Conservation (phyloP, 2,888 invertebrate genomes). For the Oegoconia quadripuncta region DNA sequence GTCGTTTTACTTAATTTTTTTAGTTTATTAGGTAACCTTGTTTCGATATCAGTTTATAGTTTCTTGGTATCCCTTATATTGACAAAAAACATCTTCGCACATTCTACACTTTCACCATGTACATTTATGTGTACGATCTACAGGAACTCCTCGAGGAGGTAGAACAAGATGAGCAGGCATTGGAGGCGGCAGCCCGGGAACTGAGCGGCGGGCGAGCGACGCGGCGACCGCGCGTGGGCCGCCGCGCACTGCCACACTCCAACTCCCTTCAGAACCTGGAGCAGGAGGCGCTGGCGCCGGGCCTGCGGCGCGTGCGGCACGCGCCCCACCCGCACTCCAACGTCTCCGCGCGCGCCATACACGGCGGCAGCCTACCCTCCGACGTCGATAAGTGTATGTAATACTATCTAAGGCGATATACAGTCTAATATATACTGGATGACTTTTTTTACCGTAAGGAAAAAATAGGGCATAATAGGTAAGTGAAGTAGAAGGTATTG, state of each 20-base stretch:
- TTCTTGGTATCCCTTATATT: not conserved
- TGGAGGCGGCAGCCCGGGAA: constrained; percentile 72
- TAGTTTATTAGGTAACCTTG: too few relatives aligned
- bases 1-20: too few relatives aligned
- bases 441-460: too few relatives aligned
- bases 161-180: constrained; percentile 85
- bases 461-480: too few relatives aligned
- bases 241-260: constrained; percentile 71
- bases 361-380: constrained; percentile 72
- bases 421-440: too few relatives aligned
- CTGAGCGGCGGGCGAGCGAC: constrained; percentile 49
- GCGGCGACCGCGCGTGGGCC: constrained; percentile 53
- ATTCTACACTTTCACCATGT: too few relatives aligned
- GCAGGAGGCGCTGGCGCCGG: constrained; percentile 69
- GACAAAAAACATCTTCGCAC: not conserved
- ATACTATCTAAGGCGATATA: not conserved
- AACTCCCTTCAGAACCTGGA: constrained; percentile 81
- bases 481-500: too few relatives aligned
- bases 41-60: too few relatives aligned
- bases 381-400: constrained; percentile 67
- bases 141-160: constrained; percentile 88
- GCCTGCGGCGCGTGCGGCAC: constrained; percentile 44
- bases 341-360: constrained; percentile 63
- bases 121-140: too few relatives aligned
- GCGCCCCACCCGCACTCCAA: constrained; percentile 36